Evolutionary conservation across 1,140 invertebrate genomes (phyloP), one percentile per base, ranked within the genome.

Genomic region (Drosophila bocki): DNA sequence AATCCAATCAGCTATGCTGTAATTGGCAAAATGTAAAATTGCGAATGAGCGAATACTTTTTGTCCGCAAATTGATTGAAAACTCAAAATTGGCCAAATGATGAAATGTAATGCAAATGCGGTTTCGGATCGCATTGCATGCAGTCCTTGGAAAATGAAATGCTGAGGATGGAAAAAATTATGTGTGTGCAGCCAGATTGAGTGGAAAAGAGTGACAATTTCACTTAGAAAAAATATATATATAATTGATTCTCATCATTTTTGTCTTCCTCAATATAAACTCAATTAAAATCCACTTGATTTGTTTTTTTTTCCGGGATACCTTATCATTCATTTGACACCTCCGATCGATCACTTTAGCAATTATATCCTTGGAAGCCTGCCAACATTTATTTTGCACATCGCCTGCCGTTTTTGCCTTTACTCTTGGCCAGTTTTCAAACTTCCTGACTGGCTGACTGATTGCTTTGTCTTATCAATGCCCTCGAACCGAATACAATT

Each of bases 381-480:
- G 41, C 56, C 54, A 65, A 77, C 75, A 77, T 76, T 54, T 68
- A 44, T 68, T 77, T 76, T 54, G 22, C 50, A 47, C 54, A 51
- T 35, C 59, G 22, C 26, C 33, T 50, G 35, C 19, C 37, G 26
- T 22, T 51, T 60, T 48, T 47, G 54, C 53, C 37, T 69, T 33
- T 37, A 58, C 58, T 56, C 53, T 57, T 44, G 79, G 71, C 62
- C 84, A 53, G 77, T 59, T 85, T 59, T 70, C 70, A 78, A 61
- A 61, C 77, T 74, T 85, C 74, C 65, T 58, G 64, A 39, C 68
- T 72, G 68, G 8, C 68, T 88, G 85, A 90, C 85, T 88, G 85
- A 88, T 90, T 88, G 85, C 85, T 88, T 90, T 88, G 85, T 85
- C 81, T 90, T 85, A 90, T 91, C 85, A 65, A 60, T 50, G 77